Percentiles rank a stretch among this genome's conserved stretches.
Conservation (phyloP, 2,113 vertebrate genomes). For the Strigops habroptila region DNA sequence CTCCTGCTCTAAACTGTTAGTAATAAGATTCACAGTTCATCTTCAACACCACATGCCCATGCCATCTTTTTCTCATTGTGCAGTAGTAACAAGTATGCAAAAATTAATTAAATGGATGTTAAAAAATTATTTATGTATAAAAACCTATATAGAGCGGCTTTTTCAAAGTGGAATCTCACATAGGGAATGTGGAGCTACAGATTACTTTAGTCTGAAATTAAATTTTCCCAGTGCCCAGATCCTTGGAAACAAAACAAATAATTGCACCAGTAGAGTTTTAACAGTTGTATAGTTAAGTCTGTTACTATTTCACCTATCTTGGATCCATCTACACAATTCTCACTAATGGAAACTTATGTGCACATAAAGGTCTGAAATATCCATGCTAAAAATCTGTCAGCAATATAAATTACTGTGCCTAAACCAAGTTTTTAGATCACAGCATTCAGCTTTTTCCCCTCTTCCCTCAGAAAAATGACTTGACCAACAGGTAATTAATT, state of each 20-base stretch:
- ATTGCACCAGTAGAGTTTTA: not conserved
- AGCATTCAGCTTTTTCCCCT: not conserved
- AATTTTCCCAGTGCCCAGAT: not conserved
- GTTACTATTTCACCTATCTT: not conserved
- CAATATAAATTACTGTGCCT: not conserved
- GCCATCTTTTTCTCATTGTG: not conserved
- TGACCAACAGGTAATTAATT: not conserved
- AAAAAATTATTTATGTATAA: not conserved
- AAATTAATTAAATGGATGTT: not conserved
- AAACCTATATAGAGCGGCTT: not conserved
- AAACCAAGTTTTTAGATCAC: not conserved
- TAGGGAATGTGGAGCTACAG: not conserved
- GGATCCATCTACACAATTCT: not conserved
- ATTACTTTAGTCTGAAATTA: not conserved
- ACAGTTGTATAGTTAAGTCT: not conserved
- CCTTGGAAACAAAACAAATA: not conserved
- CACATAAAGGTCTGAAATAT: not conserved
- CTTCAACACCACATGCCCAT: not conserved
- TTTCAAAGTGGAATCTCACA: not conserved
- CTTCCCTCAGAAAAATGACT: not conserved
- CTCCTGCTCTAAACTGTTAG: not conserved
- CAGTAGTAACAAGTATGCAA: not conserved
- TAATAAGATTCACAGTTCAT: not conserved
- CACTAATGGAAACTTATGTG: not conserved
- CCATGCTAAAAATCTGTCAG: not conserved